These are phyloP conservation scores for Miichthys miiuy DNA, from an alignment of 2,797 vertebrate species.

Conservation along the genomic window DNA sequence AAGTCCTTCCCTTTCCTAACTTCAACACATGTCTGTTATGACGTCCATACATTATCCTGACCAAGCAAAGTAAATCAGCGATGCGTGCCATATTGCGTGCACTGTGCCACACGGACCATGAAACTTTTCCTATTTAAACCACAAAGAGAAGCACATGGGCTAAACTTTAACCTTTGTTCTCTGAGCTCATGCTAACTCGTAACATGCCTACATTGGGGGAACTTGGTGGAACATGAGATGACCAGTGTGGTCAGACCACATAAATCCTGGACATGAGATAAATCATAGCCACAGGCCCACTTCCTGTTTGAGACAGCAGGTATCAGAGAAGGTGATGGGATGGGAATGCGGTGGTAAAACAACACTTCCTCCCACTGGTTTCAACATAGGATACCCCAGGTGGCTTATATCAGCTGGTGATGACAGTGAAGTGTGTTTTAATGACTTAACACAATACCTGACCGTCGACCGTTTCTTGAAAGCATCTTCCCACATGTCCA, in stretches of 20 bases:
- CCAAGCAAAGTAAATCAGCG: constrained; percentile 26
- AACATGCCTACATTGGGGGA: constrained; percentile 33
- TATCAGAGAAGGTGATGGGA: constrained; percentile 29
- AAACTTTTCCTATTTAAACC: constrained; percentile 19
- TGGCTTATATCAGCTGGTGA: constrained; percentile 31
- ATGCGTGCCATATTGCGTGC: background rate
- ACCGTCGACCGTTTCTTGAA: constrained; percentile 90
- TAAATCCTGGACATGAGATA: constrained; percentile 58
- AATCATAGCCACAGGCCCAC: constrained; percentile 49
- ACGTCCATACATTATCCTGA: constrained; percentile 6
- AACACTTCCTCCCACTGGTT: constrained; percentile 22
- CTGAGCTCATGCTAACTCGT: constrained; percentile 45
- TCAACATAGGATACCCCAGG: constrained; percentile 27
- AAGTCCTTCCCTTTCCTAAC: constrained; percentile 12
- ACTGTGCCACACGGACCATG: constrained; percentile 5
- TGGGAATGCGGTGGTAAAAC: constrained; percentile 37
- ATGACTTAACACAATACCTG: constrained; percentile 85
- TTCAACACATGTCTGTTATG: constrained; percentile 11
- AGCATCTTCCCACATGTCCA: constrained; percentile 90
- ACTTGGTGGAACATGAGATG: constrained; percentile 56
- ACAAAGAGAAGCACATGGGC: constrained; percentile 35
- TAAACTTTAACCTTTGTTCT: constrained; percentile 34
- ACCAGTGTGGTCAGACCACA: constrained; percentile 43
- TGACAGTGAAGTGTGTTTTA: constrained; percentile 32
- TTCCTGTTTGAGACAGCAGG: constrained; percentile 51